Conservation (phyloP, 2,888 invertebrate genomes). For the Tupiocoris notatus region DNA sequence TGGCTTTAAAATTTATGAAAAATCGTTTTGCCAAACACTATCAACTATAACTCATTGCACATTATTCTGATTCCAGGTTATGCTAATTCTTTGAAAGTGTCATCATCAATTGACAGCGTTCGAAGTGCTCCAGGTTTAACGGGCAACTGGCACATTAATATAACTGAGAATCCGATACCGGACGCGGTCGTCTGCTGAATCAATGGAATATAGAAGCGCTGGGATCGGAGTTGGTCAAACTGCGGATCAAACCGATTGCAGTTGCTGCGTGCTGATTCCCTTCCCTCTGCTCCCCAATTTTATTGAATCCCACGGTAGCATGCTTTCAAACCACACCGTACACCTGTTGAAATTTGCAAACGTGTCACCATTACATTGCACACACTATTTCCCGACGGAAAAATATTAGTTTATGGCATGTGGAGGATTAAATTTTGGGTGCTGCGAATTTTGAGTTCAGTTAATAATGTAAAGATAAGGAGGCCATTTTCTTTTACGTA, state of each 20-base stretch:
- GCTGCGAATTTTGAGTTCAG: no score
- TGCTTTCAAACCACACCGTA: not conserved
- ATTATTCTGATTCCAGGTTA: slow-evolving; percentile 26
- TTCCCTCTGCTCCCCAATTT: not conserved
- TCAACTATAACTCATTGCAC: not conserved
- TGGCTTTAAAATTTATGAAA: no score
- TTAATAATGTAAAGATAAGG: no score
- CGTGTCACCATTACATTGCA: no score
- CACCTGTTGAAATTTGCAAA: no score
- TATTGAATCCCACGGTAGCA: not conserved
- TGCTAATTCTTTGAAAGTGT: slow-evolving; percentile 45
- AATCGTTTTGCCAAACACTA: no score
- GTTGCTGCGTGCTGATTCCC: not conserved
- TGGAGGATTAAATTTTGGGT: no score
- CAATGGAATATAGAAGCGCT: not conserved
- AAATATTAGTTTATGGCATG: no score
- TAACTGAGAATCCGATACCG: slow-evolving; percentile 76
- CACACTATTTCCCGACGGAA: no score
- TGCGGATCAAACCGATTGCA: not conserved
- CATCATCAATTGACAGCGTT: slow-evolving; percentile 52
- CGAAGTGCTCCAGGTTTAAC: slow-evolving; percentile 58
- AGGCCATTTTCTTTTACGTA: no score
- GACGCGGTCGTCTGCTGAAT: slow-evolving; percentile 69
- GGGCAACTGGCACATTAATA: slow-evolving; percentile 64
- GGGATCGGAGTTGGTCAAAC: not conserved